A percentile compares a stretch with the other conserved stretches of the same genome.
Evolutionary conservation across 1,140 invertebrate genomes (phyloP).

Genomic region (Panonychus citri): DNA sequence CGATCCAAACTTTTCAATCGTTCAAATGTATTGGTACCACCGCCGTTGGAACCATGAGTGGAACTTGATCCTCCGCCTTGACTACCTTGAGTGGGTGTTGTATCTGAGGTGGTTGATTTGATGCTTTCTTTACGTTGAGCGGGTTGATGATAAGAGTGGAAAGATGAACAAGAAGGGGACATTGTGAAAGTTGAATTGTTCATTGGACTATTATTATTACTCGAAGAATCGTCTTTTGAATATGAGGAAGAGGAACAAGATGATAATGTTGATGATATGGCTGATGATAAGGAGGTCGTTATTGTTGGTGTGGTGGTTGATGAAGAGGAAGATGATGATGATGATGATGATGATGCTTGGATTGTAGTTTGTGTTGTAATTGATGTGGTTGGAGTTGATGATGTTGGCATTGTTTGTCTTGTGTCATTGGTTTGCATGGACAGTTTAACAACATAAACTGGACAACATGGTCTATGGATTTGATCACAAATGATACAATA

Average conservation of each 20-base stretch:
- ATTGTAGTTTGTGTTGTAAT: not conserved
- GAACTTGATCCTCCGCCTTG: too few relatives aligned
- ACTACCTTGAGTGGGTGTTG: not conserved
- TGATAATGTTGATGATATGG: too few relatives aligned
- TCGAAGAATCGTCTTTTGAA: not conserved
- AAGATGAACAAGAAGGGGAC: not conserved
- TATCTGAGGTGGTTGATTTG: not conserved
- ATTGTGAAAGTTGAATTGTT: not conserved
- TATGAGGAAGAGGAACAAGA: too few relatives aligned
- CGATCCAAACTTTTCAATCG: too few relatives aligned
- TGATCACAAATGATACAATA: conserved; percentile 9
- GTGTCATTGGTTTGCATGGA: not conserved
- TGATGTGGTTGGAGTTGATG: not conserved
- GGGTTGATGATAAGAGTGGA: not conserved
- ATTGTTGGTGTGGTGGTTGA: not conserved
- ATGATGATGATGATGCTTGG: not conserved
- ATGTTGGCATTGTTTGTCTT: not conserved
- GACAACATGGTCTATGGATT: conserved; percentile 8
- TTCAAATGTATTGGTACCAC: too few relatives aligned
- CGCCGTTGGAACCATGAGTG: too few relatives aligned
- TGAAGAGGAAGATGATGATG: not conserved
- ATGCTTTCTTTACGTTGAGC: not conserved
- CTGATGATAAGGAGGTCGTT: too few relatives aligned
- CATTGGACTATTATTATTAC: not conserved
- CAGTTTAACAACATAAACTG: not conserved